Evolutionary conservation across 1,140 invertebrate genomes (phyloP).

Genomic region (Latrodectus geometricus): DNA sequence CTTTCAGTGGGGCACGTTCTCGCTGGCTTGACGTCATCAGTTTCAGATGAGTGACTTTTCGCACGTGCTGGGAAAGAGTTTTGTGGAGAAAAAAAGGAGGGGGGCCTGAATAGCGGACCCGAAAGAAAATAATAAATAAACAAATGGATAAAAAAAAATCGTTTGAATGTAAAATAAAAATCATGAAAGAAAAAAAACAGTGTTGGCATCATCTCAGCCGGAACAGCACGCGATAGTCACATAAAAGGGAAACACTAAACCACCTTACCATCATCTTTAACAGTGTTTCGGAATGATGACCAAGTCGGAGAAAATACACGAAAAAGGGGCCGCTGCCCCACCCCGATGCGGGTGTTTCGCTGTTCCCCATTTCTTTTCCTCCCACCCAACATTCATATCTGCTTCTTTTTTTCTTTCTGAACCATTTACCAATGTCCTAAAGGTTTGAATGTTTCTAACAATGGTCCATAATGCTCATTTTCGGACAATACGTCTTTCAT

Average conservation of each 20-base stretch:
- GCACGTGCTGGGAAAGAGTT: constrained; percentile 44
- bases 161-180: constrained; percentile 21
- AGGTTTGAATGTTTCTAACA: constrained; percentile 30
- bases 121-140: constrained; percentile 22
- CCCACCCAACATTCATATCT: background rate
- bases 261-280: background rate
- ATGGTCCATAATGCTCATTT: constrained; percentile 44
- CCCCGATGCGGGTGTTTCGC: background rate
- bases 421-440: constrained; percentile 47
- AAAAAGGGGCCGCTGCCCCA: constrained; percentile 6
- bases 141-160: constrained; percentile 22
- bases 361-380: too few species aligned
- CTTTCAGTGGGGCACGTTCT: background rate
- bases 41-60: constrained; percentile 51
- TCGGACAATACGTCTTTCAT: constrained; percentile 20
- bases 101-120: constrained; percentile 32
- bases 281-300: constrained; percentile 19
- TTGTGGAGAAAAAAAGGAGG: too few species aligned
- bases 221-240: constrained; percentile 33
- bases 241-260: constrained; percentile 29
- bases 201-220: constrained; percentile 22
- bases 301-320: constrained; percentile 26
- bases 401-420: constrained; percentile 29
- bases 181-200: background rate
- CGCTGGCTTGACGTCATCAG: constrained; percentile 33